Base-by-base conservation (phyloP, 2,888 invertebrate species). In the Ernsta delagoae region DNA sequence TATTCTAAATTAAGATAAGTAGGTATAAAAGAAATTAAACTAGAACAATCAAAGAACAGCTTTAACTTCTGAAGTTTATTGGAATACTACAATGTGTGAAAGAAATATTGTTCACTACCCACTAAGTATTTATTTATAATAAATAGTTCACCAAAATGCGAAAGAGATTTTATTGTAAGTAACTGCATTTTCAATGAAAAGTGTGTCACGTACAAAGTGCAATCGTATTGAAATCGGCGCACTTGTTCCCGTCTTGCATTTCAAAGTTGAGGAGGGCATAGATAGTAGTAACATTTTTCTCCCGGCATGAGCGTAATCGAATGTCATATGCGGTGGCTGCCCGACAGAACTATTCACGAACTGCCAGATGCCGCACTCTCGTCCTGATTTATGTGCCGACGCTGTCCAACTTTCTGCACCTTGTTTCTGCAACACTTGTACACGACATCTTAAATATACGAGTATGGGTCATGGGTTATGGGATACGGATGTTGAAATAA, bases 321-420 rank as follows among this genome's bases (percentile, higher is more conserved):
- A 90, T 90, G 89, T 90, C 89, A 89, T 87, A 87, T 83, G 87
- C 86, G 89, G 87, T 85, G 84, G 82, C 80, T 78, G 79, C 80
- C 79, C 85, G 83, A 84, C 86, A 85, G 83, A 87, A 89, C 88
- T 86, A 88, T 86, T 86, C 85, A 83, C 81, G 76, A 81, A 78
- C 81, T 82, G 85, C 85, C 86, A 84, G 84, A 84, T 82, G 86
- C 81, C 83, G 84, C 83, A 79, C 81, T 83, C 82, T 75, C 81
- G 80, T 79, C 78, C 80, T 89, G 89, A 92, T 92, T 92, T 92
- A 92, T 91, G 83, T 86, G 83, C 81, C 82, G 81, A 82, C 77
- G 80, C 86, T 86, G 88, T 86, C 88, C 86, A 89, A 91, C 87
- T 91, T 91, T 90, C 89, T 86, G 87, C 89, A 89, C 90, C 90